A percentile compares a stretch with the other conserved stretches of the same genome.
These are phyloP conservation scores for Talpa occidentalis DNA, from an alignment of 2,113 vertebrate genomes.

Conservation along the genomic window DNA sequence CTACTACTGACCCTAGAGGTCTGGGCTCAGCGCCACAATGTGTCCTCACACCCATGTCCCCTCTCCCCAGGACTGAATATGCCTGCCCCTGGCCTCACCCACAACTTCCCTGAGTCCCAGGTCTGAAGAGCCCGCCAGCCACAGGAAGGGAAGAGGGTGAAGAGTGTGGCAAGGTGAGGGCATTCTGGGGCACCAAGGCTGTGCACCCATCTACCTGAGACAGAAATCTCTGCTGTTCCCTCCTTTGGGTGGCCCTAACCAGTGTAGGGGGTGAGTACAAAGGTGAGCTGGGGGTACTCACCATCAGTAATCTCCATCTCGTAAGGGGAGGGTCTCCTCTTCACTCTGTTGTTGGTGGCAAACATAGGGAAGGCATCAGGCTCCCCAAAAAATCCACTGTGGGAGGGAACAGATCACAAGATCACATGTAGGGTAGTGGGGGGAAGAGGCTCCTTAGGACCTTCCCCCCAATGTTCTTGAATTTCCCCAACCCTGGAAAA, in stretches of 20 bases:
- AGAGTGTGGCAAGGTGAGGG: neutral
- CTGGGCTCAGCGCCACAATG: neutral
- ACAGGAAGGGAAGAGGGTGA: no score
- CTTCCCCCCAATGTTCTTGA: neutral
- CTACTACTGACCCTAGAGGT: neutral
- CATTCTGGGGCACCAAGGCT: neutral
- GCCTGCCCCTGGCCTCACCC: neutral
- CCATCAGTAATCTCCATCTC: slow-evolving; percentile 97
- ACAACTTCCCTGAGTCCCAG: neutral
- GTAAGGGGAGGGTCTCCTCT: slow-evolving; percentile 93
- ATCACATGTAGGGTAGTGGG: neutral
- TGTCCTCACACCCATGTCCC: neutral
- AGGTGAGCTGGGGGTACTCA: slow-evolving; percentile 77
- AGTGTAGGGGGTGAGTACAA: neutral
- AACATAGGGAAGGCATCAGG: slow-evolving; percentile 96
- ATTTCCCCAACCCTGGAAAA: neutral
- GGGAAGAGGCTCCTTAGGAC: neutral
- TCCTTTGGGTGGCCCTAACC: neutral
- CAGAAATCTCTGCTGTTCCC: accelerated
- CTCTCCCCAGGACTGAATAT: neutral
- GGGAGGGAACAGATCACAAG: slow-evolving; percentile 57
- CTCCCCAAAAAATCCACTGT: slow-evolving; percentile 92
- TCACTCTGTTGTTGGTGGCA: slow-evolving; percentile 90
- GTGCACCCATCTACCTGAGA: neutral
- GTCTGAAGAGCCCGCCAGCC: neutral